These are phyloP conservation scores for Chromis chromis DNA, from an alignment of 2,797 vertebrate genomes.

Conservation along the genomic window DNA sequence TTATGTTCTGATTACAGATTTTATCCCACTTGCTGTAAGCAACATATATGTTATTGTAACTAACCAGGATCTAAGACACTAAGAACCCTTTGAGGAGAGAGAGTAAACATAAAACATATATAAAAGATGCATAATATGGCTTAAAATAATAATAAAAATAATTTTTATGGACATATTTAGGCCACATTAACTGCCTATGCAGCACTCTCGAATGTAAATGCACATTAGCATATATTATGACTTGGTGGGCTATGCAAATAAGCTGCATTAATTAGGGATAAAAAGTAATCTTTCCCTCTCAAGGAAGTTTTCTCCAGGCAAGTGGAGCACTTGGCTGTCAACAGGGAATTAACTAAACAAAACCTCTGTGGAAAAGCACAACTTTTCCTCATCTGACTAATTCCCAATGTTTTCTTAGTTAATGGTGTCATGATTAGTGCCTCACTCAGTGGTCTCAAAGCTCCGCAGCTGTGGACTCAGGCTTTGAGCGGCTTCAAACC, in stretches of 20 bases:
- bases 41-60: slow-evolving; percentile 54
- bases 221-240: slow-evolving; percentile 89
- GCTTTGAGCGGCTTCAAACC: slow-evolving; percentile 76
- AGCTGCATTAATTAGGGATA: slow-evolving; percentile 87
- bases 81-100: slow-evolving; percentile 45
- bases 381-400: slow-evolving; percentile 81
- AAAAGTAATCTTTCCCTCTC: slow-evolving; percentile 82
- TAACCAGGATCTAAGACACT: slow-evolving; percentile 44
- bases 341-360: slow-evolving; percentile 87
- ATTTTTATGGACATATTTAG: slow-evolving; percentile 86
- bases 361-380: slow-evolving; percentile 76
- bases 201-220: slow-evolving; percentile 82
- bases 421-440: slow-evolving; percentile 78
- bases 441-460: slow-evolving; percentile 78
- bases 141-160: slow-evolving; percentile 72
- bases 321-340: slow-evolving; percentile 82
- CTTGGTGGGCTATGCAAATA: slow-evolving; percentile 86
- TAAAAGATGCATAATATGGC: slow-evolving; percentile 55
- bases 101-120: slow-evolving; percentile 41
- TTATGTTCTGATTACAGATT: slow-evolving; percentile 54
- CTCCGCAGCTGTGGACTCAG: slow-evolving; percentile 63
- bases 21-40: slow-evolving; percentile 44
- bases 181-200: slow-evolving; percentile 80
- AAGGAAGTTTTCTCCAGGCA: slow-evolving; percentile 75
- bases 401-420: slow-evolving; percentile 82